phyloP scores from a whole-genome alignment of 2,888 invertebrate species.

The Amiota minor region DNA sequence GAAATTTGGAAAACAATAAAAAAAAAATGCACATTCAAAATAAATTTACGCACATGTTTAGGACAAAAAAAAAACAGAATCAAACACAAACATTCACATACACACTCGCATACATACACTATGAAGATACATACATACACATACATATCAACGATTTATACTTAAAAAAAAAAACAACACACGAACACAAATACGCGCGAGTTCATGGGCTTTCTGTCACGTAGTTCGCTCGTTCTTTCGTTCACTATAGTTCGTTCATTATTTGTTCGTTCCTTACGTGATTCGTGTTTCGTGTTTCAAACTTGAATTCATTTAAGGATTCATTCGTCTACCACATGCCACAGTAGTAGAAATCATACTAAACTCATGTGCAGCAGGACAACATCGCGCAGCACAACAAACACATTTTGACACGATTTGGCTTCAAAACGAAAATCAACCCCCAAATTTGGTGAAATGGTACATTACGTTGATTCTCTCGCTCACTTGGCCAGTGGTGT shows the following conservation, averaged over 20 bases:
- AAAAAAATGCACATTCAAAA: not conserved
- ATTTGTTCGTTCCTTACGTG: not conserved
- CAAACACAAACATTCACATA: not conserved
- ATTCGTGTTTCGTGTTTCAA: not conserved
- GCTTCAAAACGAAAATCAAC: constrained; percentile 11
- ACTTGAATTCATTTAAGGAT: not conserved
- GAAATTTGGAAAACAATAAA: no score
- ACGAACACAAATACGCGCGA: constrained; percentile 19
- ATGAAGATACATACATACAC: constrained; percentile 17
- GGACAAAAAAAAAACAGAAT: not conserved
- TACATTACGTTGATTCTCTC: no score
- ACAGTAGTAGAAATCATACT: constrained; percentile 53
- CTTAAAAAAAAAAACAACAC: constrained; percentile 34
- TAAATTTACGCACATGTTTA: constrained; percentile 9
- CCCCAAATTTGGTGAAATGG: not conserved
- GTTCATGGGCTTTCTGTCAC: constrained; percentile 11
- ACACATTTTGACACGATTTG: not conserved
- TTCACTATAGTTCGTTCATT: not conserved
- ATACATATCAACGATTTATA: no score
- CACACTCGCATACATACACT: constrained; percentile 22
- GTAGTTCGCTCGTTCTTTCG: not conserved
- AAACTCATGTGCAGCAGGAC: constrained; percentile 31
- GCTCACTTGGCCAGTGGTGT: no score
- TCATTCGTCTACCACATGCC: constrained; percentile 40
- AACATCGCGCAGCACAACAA: not conserved